Evolutionary conservation across 1,140 invertebrate species (phyloP), one percentile per base, ranked within the genome.

Genomic region (Rhagoletis pomonella): DNA sequence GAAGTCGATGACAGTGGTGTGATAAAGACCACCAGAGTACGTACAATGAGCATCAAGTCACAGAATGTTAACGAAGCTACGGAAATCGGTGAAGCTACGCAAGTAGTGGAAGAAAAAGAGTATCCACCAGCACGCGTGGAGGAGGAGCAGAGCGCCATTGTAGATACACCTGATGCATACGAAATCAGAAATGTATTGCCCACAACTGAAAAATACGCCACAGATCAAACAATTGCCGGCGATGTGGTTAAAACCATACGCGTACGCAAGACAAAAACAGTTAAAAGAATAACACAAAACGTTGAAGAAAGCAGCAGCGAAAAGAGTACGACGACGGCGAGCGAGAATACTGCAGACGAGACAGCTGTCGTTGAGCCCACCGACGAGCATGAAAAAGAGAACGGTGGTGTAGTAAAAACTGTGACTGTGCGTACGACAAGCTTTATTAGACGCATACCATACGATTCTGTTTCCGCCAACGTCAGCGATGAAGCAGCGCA

Each of bases 231-330:
- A 91, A 89, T 65, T 10, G 29, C 44, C 85, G 91, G 89, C 64
- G 91, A 92, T 88, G 89, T 92, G 19, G 89, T 92, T 0, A 92
- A 92, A 85, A 92, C 91, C 6, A 92, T 91, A 50, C 90, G 92
- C 89, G 90, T 91, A 17, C 89, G 91, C 59, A 92, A 91, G n/a
- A 92, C 91, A 0, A 92, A 92, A 85, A 91, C 90, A 87, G 89
- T 92, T 3, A 92, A 92, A 55, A 92, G 92, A 62, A 67, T 92
- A 12, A 85, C 91, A 7, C 91, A 92, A 87, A 92, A 91, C 77
- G 60, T 86, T 50, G 91, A 91, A 84, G 89, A 89, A 39, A 81
- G 89, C 55, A 77, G 17, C 3, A 5, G 90, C 89, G 87, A 90
- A 91, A 42, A 55, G 0, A 81, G n/a, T 9, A 19, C 73, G 17